These are phyloP conservation scores for Babyrousa celebensis DNA, from an alignment of 2,797 vertebrate genomes.

Conservation along the genomic window DNA sequence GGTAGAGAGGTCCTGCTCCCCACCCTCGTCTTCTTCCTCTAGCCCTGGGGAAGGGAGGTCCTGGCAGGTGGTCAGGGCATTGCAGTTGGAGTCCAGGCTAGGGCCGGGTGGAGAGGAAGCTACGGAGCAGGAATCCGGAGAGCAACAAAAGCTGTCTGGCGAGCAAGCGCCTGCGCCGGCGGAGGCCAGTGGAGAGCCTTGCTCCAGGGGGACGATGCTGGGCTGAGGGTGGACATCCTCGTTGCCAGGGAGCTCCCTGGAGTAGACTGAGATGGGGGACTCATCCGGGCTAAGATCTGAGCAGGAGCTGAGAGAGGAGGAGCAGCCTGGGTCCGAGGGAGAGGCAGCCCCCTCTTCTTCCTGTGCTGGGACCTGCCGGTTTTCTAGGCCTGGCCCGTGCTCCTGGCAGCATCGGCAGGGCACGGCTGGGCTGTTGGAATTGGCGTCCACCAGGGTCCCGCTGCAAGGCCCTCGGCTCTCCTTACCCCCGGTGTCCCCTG, in stretches of 20 bases:
- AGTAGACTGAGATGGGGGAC: conserved; percentile 92
- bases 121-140: conserved; percentile 88
- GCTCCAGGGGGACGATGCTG: conserved; percentile 85
- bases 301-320: conserved; percentile 97
- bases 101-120: conserved; percentile 66
- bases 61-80: conserved; percentile 90
- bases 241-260: conserved; percentile 84
- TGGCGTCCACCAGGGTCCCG: conserved; percentile 92
- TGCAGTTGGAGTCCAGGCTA: conserved; percentile 91
- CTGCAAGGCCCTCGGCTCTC: conserved; percentile 72
- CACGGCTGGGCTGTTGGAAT: conserved; percentile 96
- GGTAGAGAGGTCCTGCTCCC: conserved; percentile 89
- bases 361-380: conserved; percentile 73
- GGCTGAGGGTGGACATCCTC: conserved; percentile 86
- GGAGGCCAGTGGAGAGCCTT: not conserved
- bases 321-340: conserved; percentile 91
- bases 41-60: conserved; percentile 83
- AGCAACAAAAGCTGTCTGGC: conserved; percentile 90
- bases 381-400: conserved; percentile 92
- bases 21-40: conserved; percentile 80
- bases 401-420: conserved; percentile 96
- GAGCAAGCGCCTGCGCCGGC: conserved; percentile 87
- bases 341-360: conserved; percentile 90
- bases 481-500: conserved; percentile 75
- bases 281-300: conserved; percentile 97